These are phyloP conservation scores for Caranx melampygus DNA, from an alignment of 2,113 vertebrate genomes.

Conservation along the genomic window DNA sequence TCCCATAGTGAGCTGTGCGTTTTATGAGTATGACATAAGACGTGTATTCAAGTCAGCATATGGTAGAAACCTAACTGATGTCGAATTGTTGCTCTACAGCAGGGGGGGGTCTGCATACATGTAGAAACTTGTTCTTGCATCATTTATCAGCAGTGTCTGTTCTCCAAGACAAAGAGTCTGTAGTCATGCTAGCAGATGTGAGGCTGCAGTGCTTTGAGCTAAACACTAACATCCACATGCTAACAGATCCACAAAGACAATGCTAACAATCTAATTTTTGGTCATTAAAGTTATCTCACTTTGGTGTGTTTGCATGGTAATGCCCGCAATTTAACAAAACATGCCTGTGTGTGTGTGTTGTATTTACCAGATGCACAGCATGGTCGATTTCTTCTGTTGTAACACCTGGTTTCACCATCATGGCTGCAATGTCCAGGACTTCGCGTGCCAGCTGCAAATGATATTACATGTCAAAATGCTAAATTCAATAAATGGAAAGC, in stretches of 20 bases:
- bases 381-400: conserved; percentile 99
- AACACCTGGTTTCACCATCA: conserved; percentile 94
- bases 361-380: conserved; percentile 93
- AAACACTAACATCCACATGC: too few species aligned
- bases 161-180: background rate
- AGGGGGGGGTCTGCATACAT: conserved; percentile 4
- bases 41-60: background rate
- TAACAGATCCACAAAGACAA: too few species aligned
- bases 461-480: background rate
- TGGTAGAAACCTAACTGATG: background rate
- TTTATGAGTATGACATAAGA: background rate
- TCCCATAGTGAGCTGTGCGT: background rate
- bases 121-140: background rate
- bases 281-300: too few species aligned
- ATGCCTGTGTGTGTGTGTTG: too few species aligned
- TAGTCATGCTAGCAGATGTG: background rate
- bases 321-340: too few species aligned
- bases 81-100: background rate
- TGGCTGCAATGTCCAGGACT: conserved; percentile 94
- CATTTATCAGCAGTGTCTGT: conserved; percentile 11
- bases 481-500: background rate
- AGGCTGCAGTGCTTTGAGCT: too few species aligned
- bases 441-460: conserved; percentile 92
- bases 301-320: too few species aligned
- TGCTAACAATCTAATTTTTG: too few species aligned